A percentile compares a stretch with the other conserved stretches of the same genome.
Evolutionary conservation across 1,140 invertebrate genomes (phyloP).

Genomic region (Drosophila triauraria): DNA sequence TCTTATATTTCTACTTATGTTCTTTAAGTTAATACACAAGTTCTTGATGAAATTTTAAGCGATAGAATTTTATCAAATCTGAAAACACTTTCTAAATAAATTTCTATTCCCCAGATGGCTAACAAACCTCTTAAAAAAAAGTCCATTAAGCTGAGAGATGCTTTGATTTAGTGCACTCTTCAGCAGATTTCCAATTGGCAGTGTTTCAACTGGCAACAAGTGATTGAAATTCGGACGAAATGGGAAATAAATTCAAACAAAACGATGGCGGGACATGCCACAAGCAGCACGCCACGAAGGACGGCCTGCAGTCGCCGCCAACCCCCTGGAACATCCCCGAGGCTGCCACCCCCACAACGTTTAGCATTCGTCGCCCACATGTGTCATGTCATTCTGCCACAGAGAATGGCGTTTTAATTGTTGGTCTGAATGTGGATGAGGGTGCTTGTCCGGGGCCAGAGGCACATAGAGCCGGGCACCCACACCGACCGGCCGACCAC

Average conservation of each 20-base stretch:
- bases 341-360: constrained; percentile 25
- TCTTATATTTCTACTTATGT: too few species aligned
- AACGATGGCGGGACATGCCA: constrained; percentile 52
- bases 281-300: constrained; percentile 48
- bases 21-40: too few species aligned
- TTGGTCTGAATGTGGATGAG: constrained; percentile 15
- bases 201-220: constrained; percentile 55
- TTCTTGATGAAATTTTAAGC: not conserved
- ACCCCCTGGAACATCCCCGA: not conserved
- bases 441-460: constrained; percentile 8
- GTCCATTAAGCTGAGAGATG: not conserved
- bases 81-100: too few species aligned
- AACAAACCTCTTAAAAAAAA: not conserved
- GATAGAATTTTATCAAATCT: too few species aligned
- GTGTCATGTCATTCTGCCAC: constrained; percentile 53
- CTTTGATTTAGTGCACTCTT: constrained; percentile 13
- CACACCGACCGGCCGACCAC: too few species aligned
- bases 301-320: constrained; percentile 5
- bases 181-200: constrained; percentile 5
- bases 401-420: constrained; percentile 59
- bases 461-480: constrained; percentile 5
- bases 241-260: constrained; percentile 51
- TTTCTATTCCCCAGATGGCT: too few species aligned
- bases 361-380: constrained; percentile 53
- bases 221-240: constrained; percentile 43